Conservation (phyloP, 2,888 invertebrate species). For the Monochamus alternatus region DNA sequence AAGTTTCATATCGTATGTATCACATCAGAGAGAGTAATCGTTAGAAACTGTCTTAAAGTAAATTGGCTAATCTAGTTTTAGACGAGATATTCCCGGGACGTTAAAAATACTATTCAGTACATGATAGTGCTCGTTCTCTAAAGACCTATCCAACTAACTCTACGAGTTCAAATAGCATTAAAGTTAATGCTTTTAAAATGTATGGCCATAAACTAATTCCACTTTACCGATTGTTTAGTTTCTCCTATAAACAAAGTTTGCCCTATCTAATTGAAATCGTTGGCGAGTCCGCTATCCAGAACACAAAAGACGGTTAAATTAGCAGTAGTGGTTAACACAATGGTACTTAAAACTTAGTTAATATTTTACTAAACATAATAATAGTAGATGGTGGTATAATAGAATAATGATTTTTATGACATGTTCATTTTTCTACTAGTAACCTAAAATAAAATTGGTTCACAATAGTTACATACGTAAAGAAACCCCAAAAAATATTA, state of each 20-base stretch:
- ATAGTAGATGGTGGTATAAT: too few relatives aligned
- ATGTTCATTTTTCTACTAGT: too few relatives aligned
- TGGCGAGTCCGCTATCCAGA: neutral
- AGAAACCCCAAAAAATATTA: too few relatives aligned
- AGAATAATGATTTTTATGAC: too few relatives aligned
- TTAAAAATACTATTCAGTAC: slow-evolving; percentile 8
- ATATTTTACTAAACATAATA: too few relatives aligned
- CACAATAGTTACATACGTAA: too few relatives aligned
- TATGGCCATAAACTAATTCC: slow-evolving; percentile 12
- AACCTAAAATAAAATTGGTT: too few relatives aligned
- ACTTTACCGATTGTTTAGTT: slow-evolving; percentile 9
- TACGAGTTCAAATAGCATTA: slow-evolving; percentile 13
- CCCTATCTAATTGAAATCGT: slow-evolving; percentile 10
- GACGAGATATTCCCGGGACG: slow-evolving; percentile 2
- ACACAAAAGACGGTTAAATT: neutral
- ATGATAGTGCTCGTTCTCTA: slow-evolving; percentile 7
- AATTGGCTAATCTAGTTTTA: slow-evolving; percentile 10
- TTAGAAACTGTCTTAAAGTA: slow-evolving; percentile 1
- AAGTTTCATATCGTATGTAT: slow-evolving; percentile 1
- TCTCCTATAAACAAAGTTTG: slow-evolving; percentile 2
- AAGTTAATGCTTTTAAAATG: slow-evolving; percentile 13
- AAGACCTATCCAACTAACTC: slow-evolving; percentile 12
- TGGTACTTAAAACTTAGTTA: too few relatives aligned
- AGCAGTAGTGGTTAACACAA: too few relatives aligned
- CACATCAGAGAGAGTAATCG: neutral